phyloP scores from a whole-genome alignment of 1,140 invertebrate genomes.

The Apocrypta bakeri region DNA sequence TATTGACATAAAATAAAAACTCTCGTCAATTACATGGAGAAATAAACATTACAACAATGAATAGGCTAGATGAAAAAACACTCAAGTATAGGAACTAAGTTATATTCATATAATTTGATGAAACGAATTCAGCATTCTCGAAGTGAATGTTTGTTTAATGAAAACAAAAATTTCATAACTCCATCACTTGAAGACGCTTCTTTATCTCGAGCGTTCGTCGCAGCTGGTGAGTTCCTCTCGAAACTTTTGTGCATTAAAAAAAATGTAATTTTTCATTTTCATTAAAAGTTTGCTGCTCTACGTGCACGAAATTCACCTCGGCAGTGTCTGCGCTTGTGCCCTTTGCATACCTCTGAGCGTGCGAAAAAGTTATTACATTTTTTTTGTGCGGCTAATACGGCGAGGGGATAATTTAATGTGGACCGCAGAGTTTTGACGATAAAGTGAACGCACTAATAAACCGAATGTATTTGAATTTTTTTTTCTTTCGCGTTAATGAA shows the following conservation, averaged over 20 bases:
- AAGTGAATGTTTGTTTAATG: slow-evolving; percentile 15
- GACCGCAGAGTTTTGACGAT: not conserved
- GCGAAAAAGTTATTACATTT: not conserved
- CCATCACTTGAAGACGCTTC: not conserved
- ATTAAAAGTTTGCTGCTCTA: slow-evolving; percentile 1
- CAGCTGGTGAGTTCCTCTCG: not conserved
- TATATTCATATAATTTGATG: no score
- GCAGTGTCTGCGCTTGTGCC: not conserved
- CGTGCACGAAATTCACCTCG: not conserved
- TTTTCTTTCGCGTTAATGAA: no score
- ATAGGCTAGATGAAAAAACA: no score
- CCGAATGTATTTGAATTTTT: no score
- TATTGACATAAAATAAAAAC: no score
- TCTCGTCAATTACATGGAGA: no score
- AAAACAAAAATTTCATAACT: not conserved
- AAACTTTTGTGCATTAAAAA: slow-evolving; percentile 20
- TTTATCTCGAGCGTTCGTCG: not conserved
- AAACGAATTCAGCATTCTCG: no score
- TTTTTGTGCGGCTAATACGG: not conserved
- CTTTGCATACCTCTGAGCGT: slow-evolving; percentile 3
- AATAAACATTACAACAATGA: no score
- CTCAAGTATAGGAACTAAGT: no score
- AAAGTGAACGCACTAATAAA: no score
- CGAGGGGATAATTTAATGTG: not conserved
- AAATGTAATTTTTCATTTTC: slow-evolving; percentile 24